Conservation (phyloP, 1,140 invertebrate genomes). For the Zaprionus ghesquierei region DNA sequence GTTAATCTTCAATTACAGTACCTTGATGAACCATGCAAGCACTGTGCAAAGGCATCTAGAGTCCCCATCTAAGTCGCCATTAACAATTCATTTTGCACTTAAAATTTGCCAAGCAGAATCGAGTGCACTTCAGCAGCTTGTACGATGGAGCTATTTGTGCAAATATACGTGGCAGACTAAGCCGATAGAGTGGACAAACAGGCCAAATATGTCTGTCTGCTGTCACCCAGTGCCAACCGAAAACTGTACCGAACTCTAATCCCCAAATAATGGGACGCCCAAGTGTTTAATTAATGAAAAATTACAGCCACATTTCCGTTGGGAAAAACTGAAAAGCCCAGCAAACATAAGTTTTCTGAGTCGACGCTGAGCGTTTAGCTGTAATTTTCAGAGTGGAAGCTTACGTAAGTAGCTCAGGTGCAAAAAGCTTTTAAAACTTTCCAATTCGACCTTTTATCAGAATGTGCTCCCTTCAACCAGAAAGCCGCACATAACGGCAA, state of each 20-base stretch:
- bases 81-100: constrained; percentile 46
- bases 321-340: constrained; percentile 14
- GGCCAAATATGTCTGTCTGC: neutral
- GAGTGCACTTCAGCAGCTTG: constrained; percentile 26
- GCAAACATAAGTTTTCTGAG: constrained; percentile 47
- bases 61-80: neutral
- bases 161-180: constrained; percentile 47
- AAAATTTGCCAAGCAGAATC: constrained; percentile 18
- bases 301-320: constrained; percentile 39
- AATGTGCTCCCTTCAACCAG: neutral
- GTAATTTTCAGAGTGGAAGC: neutral
- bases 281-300: constrained; percentile 66
- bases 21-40: neutral
- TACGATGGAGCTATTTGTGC: neutral
- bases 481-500: neutral
- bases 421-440: constrained; percentile 64
- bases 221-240: constrained; percentile 13
- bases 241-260: neutral
- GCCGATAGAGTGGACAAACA: constrained; percentile 33
- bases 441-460: constrained; percentile 51
- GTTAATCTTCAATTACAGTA: constrained; percentile 2
- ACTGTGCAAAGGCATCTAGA: neutral
- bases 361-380: constrained; percentile 48
- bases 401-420: constrained; percentile 57
- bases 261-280: neutral